Evolutionary conservation across 2,113 vertebrate genomes (phyloP).

Genomic region (Platysternon megacephalum): DNA sequence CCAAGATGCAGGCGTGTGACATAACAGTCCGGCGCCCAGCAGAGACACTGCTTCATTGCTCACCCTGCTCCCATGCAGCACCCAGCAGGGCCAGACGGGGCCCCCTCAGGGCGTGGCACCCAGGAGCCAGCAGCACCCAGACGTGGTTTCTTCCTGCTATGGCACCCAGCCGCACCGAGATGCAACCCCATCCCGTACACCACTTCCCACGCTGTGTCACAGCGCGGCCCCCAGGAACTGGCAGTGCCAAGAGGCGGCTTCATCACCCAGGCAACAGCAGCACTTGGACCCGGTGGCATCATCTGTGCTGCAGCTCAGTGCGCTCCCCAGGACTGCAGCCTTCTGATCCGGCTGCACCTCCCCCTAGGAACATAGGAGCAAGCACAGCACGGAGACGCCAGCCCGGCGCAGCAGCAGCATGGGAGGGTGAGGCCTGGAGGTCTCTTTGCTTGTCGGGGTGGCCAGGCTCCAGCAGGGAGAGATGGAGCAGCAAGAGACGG

Average conservation of each 20-base stretch:
- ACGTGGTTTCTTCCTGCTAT: background rate
- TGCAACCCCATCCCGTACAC: background rate
- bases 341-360: background rate
- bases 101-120: background rate
- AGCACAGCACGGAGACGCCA: background rate
- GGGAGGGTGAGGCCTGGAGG: background rate
- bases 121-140: background rate
- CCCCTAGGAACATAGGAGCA: conserved; percentile 44
- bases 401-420: background rate
- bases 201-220: background rate
- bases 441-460: background rate
- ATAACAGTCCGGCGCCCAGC: background rate
- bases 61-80: background rate
- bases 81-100: background rate
- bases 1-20: background rate
- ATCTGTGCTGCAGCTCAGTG: too few relatives aligned
- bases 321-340: background rate
- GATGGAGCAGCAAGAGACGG: too few relatives aligned
- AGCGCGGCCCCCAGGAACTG: background rate
- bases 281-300: background rate
- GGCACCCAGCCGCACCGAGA: too few relatives aligned
- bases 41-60: background rate
- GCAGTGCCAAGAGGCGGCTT: background rate
- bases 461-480: background rate
- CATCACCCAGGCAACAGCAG: background rate